Conservation (phyloP, 1,140 invertebrate genomes). For the Ceratina australensis region DNA sequence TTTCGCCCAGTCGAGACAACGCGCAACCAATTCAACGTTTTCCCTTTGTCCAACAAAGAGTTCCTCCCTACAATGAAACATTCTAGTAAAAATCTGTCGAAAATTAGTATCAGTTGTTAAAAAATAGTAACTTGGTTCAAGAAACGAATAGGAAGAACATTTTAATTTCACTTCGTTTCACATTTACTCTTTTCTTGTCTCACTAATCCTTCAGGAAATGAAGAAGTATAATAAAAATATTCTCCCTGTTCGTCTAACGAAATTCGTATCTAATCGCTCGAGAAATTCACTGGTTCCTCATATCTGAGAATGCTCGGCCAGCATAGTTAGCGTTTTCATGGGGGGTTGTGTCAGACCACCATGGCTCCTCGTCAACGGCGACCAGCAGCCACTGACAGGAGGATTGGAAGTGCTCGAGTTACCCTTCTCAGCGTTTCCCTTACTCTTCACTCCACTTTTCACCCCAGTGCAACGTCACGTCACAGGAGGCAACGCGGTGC, state of each 20-base stretch:
- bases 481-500: slow-evolving; percentile 12
- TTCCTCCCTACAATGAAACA: slow-evolving; percentile 58
- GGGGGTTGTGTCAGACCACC: neutral
- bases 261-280: slow-evolving; percentile 3
- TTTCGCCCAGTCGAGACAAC: slow-evolving; percentile 53
- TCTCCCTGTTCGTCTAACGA: too few relatives aligned
- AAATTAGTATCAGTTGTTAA: neutral
- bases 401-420: slow-evolving; percentile 49
- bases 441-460: slow-evolving; percentile 31
- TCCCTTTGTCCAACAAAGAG: neutral
- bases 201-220: too few relatives aligned
- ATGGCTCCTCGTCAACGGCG: slow-evolving; percentile 25
- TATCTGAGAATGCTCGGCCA: slow-evolving; percentile 1
- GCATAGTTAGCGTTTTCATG: slow-evolving; percentile 31
- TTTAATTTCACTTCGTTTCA: too few relatives aligned
- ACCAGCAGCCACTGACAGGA: slow-evolving; percentile 32
- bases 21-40: slow-evolving; percentile 52
- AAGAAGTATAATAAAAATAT: too few relatives aligned
- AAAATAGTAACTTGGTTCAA: too few relatives aligned
- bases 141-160: too few relatives aligned
- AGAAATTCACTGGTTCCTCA: slow-evolving; percentile 9
- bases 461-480: slow-evolving; percentile 23
- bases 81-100: slow-evolving; percentile 61
- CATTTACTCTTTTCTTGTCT: too few relatives aligned
- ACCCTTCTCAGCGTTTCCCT: slow-evolving; percentile 8